Conservation (phyloP, 2,113 vertebrate species). For the Psephotus haematonotus region DNA sequence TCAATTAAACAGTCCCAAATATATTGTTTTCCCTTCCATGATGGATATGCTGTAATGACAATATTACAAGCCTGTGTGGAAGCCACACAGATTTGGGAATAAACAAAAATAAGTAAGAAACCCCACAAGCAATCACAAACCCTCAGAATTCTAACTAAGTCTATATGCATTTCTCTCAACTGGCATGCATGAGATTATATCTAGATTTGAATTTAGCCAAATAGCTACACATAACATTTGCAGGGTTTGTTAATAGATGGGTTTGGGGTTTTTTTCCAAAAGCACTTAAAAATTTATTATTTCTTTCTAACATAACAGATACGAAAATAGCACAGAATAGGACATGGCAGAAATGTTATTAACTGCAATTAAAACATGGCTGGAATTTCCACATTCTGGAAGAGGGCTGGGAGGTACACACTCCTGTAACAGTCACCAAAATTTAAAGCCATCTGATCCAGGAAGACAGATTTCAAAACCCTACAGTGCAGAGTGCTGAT, state of each 20-base stretch:
- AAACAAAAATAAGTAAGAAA: no score
- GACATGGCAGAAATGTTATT: neutral
- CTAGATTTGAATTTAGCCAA: neutral
- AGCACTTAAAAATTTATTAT: neutral
- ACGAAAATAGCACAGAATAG: neutral
- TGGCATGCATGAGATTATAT: neutral
- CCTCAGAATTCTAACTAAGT: neutral
- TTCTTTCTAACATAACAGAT: neutral
- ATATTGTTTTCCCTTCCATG: neutral
- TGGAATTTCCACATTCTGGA: neutral
- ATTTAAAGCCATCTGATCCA: neutral
- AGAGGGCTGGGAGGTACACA: neutral
- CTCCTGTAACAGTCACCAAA: neutral
- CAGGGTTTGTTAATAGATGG: neutral
- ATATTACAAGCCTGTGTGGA: neutral
- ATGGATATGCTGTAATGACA: neutral
- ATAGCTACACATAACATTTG: neutral
- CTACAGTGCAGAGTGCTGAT: neutral
- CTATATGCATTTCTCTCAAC: neutral
- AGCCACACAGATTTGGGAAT: neutral
- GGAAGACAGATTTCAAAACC: neutral
- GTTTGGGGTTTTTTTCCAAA: neutral
- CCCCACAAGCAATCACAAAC: neutral
- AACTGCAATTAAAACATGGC: neutral
- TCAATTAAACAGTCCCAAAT: neutral